phyloP scores from a whole-genome alignment of 2,113 vertebrate genomes.

The Thunnus maccoyii region DNA sequence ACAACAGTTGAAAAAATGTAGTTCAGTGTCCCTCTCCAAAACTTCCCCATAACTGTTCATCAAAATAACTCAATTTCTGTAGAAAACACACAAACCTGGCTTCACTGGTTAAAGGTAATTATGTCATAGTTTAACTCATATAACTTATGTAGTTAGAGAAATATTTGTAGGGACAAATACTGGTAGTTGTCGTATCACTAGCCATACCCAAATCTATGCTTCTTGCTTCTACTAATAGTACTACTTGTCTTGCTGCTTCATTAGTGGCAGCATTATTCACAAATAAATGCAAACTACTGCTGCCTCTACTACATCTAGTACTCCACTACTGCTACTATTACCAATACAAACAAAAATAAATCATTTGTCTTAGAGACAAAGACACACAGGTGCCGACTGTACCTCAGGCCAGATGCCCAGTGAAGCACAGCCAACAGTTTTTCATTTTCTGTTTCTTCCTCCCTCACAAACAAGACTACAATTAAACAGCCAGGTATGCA shows the following conservation, averaged over 20 bases:
- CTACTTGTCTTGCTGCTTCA: background rate
- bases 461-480: conserved; percentile 14
- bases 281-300: background rate
- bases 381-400: conserved; percentile 36
- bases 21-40: too few species aligned
- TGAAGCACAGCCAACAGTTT: conserved; percentile 33
- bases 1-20: too few species aligned
- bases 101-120: too few species aligned
- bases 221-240: too few species aligned
- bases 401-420: conserved; percentile 34
- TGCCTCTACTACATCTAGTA: background rate
- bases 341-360: background rate
- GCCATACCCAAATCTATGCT: too few species aligned
- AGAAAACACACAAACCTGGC: too few species aligned
- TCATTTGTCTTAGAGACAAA: conserved; percentile 27
- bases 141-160: too few species aligned
- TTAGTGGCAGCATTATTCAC: background rate
- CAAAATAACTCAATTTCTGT: too few species aligned
- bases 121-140: too few species aligned
- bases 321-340: background rate
- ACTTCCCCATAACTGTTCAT: too few species aligned
- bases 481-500: conserved; percentile 46
- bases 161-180: too few species aligned
- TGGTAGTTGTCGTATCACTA: too few species aligned
- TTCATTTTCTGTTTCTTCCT: conserved; percentile 29